Percentiles rank a stretch among this genome's conserved stretches.
Conservation (phyloP, 1,140 invertebrate genomes). For the Drosophila tani region DNA sequence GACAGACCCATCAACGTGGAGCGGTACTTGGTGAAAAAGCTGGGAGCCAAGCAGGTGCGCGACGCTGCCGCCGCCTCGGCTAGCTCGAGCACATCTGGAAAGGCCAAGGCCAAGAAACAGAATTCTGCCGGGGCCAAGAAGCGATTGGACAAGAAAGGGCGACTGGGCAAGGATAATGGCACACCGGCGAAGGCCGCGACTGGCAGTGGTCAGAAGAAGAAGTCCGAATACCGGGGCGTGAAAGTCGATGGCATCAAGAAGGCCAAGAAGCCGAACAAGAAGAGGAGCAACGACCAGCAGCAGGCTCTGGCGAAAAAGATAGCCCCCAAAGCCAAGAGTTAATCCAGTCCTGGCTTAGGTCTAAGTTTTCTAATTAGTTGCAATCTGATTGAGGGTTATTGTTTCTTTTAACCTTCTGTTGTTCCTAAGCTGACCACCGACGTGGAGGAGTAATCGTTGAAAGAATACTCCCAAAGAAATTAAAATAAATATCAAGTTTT, state of each 20-base stretch:
- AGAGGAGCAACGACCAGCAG: conserved; percentile 58
- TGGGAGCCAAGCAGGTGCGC: conserved; percentile 70
- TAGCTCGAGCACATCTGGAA: conserved; percentile 16
- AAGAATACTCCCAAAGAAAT: conserved; percentile 4
- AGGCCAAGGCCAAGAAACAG: conserved; percentile 43
- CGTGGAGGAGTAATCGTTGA: conserved; percentile 20
- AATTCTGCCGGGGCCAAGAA: conserved; percentile 57
- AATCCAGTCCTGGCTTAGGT: conserved; percentile 3
- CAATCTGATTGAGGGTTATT: conserved; percentile 9
- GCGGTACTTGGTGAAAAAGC: conserved; percentile 70
- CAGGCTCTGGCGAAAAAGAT: conserved; percentile 78
- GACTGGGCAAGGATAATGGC: conserved; percentile 49
- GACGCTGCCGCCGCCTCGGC: conserved; percentile 48
- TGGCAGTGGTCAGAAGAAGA: conserved; percentile 55
- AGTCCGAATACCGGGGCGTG: conserved; percentile 75
- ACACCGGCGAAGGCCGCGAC: conserved; percentile 4
- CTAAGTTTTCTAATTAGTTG: conserved; percentile 21
- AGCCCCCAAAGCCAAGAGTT: conserved; percentile 65
- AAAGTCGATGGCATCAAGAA: conserved; percentile 70
- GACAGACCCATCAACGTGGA: conserved; percentile 82
- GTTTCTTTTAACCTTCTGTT: background rate
- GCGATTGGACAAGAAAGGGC: conserved; percentile 61
- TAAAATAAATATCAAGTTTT: conserved; percentile 8
- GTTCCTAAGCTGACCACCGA: conserved; percentile 20
- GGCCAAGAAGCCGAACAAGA: conserved; percentile 69